Evolutionary conservation across 2,888 invertebrate genomes (phyloP).

Genomic region (Disparrhopalites patrizii): DNA sequence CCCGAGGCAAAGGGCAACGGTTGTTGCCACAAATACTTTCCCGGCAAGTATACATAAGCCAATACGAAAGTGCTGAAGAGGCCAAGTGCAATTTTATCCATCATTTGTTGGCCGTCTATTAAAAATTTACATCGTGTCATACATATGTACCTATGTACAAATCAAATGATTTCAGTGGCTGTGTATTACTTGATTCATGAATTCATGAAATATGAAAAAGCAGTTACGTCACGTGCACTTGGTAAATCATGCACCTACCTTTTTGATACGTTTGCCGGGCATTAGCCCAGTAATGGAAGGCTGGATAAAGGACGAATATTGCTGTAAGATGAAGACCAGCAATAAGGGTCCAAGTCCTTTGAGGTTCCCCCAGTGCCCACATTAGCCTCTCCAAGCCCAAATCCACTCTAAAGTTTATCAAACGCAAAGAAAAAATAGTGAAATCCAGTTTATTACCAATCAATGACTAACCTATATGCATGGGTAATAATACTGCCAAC

Average conservation of each 20-base stretch:
- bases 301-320: conserved; percentile 53
- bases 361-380: conserved; percentile 61
- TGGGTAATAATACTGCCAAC: no score
- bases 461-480: no score
- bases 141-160: no score
- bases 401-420: conserved; percentile 55
- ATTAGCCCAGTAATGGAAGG: conserved; percentile 53
- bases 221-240: no score
- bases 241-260: no score
- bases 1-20: conserved; percentile 59
- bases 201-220: no score
- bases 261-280: conserved; percentile 45
- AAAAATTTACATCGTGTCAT: no score
- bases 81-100: conserved; percentile 52
- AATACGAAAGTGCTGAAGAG: conserved; percentile 52
- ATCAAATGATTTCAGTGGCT: no score
- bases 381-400: conserved; percentile 61
- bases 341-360: conserved; percentile 59
- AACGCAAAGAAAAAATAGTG: neutral
- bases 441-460: neutral
- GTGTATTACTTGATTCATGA: no score
- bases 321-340: conserved; percentile 53
- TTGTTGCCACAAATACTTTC: conserved; percentile 52
- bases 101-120: conserved; percentile 51
- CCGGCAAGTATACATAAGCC: conserved; percentile 53